Base-by-base conservation (phyloP, 2,113 vertebrate genomes). In the Dipodomys merriami region DNA sequence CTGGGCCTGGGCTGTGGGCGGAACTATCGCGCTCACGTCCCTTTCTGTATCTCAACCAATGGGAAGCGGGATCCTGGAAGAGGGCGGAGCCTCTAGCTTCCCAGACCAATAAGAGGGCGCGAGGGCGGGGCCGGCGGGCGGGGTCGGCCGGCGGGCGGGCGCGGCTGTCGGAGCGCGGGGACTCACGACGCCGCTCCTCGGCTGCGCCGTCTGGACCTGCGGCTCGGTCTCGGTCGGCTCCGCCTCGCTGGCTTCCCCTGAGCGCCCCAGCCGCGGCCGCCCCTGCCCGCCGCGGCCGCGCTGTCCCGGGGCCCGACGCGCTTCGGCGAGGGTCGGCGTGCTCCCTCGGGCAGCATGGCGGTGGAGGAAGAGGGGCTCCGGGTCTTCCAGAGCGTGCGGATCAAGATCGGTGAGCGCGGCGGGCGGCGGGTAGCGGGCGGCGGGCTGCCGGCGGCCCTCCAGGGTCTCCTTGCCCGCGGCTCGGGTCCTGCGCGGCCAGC, bases 321-420 rank as follows among this genome's bases (percentile, higher is more conserved):
- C 83, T 60, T n/a, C 49, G 29, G 49, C 77, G 30, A 27, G 65
- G 27, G 39, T 25, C 25, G 62, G 74, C 80, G 89, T 53, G 89
- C 25, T 83, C 15, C 16, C 60, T n/a, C 86, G 49, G 35, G 95
- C 96, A 98, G 98, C 95, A 99, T 99, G 99, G 99, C 99, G 98
- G 99, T 99, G 95, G 99, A 99, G 97, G 99, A 99, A 97, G 99
- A 99, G 98, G 99, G 99, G 95, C 99, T 99, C 12, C 98, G 99
- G 93, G 98, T 99, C 90, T 99, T 99, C 95, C 99, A 99, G 98
- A 99, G 99, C 98, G 99, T 99, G 97, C 99, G 98, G 98, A 99
- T 99, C 97, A 99, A 99, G 98, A 99, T 99, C 96, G 99, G 99
- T 99, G 98, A 98, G 98, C 18, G 68, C 44, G 12, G 20, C 29